Percentiles rank a stretch among this genome's conserved stretches.
Evolutionary conservation across 2,797 vertebrate species (phyloP).

Genomic region (Carduelis carduelis): DNA sequence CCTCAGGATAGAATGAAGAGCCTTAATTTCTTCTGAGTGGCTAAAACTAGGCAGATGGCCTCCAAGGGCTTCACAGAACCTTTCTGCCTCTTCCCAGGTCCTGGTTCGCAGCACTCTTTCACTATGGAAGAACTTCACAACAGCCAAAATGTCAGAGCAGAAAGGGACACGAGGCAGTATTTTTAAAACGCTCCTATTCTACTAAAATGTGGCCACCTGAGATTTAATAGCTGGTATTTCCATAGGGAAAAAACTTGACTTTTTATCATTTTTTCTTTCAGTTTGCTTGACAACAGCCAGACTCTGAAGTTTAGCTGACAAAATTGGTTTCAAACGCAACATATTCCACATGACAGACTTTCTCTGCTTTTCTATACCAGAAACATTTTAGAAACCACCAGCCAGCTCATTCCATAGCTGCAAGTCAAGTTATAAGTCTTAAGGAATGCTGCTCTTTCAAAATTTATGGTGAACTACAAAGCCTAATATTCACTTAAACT

Average conservation of each 20-base stretch:
- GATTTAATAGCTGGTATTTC: background rate
- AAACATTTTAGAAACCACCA: conserved; percentile 4
- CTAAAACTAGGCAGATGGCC: conserved; percentile 89
- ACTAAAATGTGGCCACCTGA: background rate
- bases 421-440: background rate
- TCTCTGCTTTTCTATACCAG: background rate
- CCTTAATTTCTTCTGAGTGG: conserved; percentile 76
- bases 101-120: conserved; percentile 88
- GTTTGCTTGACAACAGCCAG: conserved; percentile 5
- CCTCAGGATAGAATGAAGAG: conserved; percentile 80
- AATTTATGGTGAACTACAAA: background rate
- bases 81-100: conserved; percentile 91
- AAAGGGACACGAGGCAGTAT: background rate
- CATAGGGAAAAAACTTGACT: background rate
- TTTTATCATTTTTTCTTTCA: background rate
- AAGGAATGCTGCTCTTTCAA: background rate
- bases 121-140: conserved; percentile 86
- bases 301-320: background rate
- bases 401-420: background rate
- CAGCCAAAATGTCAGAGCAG: background rate
- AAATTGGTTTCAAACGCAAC: background rate
- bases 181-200: background rate
- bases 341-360: background rate
- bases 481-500: background rate
- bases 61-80: conserved; percentile 90